Base-by-base conservation (phyloP, 1,140 invertebrate species). In the Helicoverpa zea region DNA sequence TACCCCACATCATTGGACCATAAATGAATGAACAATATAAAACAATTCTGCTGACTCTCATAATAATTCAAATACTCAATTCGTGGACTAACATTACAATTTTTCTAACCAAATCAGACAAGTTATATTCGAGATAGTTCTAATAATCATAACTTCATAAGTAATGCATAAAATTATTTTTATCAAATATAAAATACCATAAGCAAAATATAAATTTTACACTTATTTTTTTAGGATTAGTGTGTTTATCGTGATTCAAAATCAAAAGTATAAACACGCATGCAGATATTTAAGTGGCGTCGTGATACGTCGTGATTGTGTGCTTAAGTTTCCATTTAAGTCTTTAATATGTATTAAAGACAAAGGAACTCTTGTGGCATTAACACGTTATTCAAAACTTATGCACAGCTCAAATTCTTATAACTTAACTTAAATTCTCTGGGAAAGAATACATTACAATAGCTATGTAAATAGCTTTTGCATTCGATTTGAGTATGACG, bases 241-340 rank as follows among this genome's bases (percentile, higher is more conserved):
- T 66, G 63, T 35, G 63, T 47, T 16, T 47, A 43, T 11, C 35
- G n/a, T 64, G 30, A 63, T 35, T 13, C 16, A 66, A 35, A 66
- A 16, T 58, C 63, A 66, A 47, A 47, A 66, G 35, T 47, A 47
- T 66, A 66, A 66, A 66, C 35, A 66, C 59, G 59, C 63, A 66
- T 66, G 63, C 63, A 43, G 5, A 43, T 43, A 43, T 43, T 43
- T 43, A 43, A 43, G 51, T 12, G 11, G 51, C 51, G 14, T 52
- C 14, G 51, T 16, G 16, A 56, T 1, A 16, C 1, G n/a, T n/a
- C 2, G 3, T 18, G 7, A 10, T 58, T 18, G n/a, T n/a, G n/a
- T n/a, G n/a, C n/a, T n/a, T 35, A 35, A 3, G 35, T 35, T 35
- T 35, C 35, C 35, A 35, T 35, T 35, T 35, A 35, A 35, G 35